A percentile compares a stretch with the other conserved stretches of the same genome.
Conservation (phyloP, 2,113 vertebrate genomes). For the Sterrhoptilus dennistouni region DNA sequence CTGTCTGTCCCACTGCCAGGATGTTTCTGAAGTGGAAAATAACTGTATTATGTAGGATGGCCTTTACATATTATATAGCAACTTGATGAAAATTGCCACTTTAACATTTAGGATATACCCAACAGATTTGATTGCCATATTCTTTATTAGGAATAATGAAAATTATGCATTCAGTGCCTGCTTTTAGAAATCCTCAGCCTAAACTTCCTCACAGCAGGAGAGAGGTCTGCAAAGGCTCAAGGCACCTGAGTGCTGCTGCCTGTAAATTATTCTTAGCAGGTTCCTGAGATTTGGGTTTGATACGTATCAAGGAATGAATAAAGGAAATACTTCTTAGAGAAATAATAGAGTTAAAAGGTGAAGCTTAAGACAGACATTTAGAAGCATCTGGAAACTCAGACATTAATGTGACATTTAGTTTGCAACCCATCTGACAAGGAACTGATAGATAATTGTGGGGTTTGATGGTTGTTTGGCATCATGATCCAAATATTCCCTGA, state of each 20-base stretch:
- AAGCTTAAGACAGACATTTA: background rate
- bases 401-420: constrained; percentile 29
- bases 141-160: background rate
- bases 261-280: background rate
- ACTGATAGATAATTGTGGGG: constrained; percentile 57
- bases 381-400: constrained; percentile 39
- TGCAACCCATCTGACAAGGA: constrained; percentile 31
- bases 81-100: background rate
- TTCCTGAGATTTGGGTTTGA: background rate
- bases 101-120: background rate
- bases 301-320: background rate
- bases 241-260: background rate
- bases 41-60: background rate
- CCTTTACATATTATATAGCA: background rate
- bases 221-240: background rate
- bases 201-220: background rate
- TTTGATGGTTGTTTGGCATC: constrained; percentile 66
- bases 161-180: background rate
- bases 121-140: background rate
- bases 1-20: accelerated
- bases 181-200: background rate
- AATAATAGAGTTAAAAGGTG: constrained; percentile 8
- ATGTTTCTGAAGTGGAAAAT: background rate
- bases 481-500: constrained; percentile 33
- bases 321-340: background rate